Percentiles rank a stretch among this genome's conserved stretches.
These are phyloP conservation scores for Aphodius sticticus DNA, from an alignment of 2,888 invertebrate species.

Conservation along the genomic window DNA sequence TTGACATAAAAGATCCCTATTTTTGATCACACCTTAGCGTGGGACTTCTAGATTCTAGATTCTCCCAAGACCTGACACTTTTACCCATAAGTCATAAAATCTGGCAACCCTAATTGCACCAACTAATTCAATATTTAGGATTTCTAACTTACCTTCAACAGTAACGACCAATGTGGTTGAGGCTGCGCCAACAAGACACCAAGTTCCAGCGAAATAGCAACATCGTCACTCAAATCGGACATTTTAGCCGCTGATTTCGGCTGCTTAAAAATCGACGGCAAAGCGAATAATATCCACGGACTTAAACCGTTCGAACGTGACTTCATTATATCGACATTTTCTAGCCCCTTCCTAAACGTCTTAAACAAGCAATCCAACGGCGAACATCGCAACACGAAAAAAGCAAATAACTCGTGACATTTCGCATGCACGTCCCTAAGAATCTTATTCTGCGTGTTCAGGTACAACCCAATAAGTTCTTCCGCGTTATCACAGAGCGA, in stretches of 20 bases:
- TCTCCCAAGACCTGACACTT: too few species aligned
- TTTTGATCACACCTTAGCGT: too few species aligned
- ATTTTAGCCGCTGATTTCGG: slow-evolving; percentile 56
- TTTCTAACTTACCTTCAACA: slow-evolving; percentile 69
- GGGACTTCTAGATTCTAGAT: too few species aligned
- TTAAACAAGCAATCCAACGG: slow-evolving; percentile 79
- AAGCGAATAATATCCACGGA: slow-evolving; percentile 76
- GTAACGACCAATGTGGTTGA: slow-evolving; percentile 78
- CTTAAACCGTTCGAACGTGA: slow-evolving; percentile 65
- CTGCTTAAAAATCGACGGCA: slow-evolving; percentile 68
- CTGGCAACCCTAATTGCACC: too few species aligned
- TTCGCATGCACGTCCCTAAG: slow-evolving; percentile 85
- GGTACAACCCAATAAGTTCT: slow-evolving; percentile 68
- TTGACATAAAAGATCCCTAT: too few species aligned
- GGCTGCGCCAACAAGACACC: slow-evolving; percentile 78
- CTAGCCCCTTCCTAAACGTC: slow-evolving; percentile 66
- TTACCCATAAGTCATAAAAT: too few species aligned
- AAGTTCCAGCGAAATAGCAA: slow-evolving; percentile 74
- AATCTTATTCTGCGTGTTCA: slow-evolving; percentile 69
- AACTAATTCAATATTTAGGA: neutral
- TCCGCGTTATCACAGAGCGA: slow-evolving; percentile 71
- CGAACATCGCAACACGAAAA: slow-evolving; percentile 77
- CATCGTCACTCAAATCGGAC: slow-evolving; percentile 65
- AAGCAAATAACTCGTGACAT: slow-evolving; percentile 80
- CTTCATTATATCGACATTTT: slow-evolving; percentile 65